These are phyloP conservation scores for Recurvirostra avosetta DNA, from an alignment of 2,113 vertebrate species.

Conservation along the genomic window DNA sequence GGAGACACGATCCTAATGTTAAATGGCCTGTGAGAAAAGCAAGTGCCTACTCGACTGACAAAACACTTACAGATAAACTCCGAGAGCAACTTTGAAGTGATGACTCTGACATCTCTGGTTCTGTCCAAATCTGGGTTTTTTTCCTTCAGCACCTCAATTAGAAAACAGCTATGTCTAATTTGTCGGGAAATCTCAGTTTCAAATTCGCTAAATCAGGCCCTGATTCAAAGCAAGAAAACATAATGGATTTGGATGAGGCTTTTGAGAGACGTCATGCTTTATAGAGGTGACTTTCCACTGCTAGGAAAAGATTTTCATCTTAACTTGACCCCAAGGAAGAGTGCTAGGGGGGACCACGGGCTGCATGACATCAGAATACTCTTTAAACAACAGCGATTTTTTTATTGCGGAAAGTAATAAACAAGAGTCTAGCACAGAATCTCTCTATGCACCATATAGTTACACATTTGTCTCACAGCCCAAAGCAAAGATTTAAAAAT, in stretches of 20 bases:
- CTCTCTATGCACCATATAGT: background rate
- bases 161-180: background rate
- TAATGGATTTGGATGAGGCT: background rate
- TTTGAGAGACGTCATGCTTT: background rate
- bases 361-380: background rate
- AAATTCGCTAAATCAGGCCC: background rate
- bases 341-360: background rate
- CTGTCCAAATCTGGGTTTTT: background rate
- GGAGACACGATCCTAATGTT: background rate
- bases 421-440: background rate
- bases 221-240: background rate
- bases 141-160: background rate
- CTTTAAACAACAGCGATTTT: background rate
- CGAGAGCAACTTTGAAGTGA: background rate
- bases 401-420: background rate
- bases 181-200: background rate
- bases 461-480: background rate
- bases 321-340: background rate
- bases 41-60: background rate
- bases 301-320: background rate
- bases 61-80: background rate
- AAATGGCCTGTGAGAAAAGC: constrained; percentile 29
- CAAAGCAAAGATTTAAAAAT: constrained; percentile 1
- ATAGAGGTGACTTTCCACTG: background rate
- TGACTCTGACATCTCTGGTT: background rate